A percentile compares a stretch with the other conserved stretches of the same genome.
These are phyloP conservation scores for Aulostomus chinensis DNA, from an alignment of 2,797 vertebrate species.

Conservation along the genomic window DNA sequence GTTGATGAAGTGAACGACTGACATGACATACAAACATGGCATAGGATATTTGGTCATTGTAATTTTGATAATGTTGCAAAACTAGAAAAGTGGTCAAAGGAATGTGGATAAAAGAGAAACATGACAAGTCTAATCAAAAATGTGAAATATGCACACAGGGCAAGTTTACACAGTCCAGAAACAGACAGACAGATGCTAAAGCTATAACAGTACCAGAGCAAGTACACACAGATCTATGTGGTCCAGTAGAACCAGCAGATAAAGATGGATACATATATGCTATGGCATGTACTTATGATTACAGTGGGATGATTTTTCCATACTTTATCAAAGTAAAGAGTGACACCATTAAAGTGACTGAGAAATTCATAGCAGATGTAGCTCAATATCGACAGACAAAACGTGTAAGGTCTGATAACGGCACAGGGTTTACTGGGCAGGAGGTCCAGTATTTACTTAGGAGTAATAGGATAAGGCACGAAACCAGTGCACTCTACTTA, in stretches of 20 bases:
- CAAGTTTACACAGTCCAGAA: slow-evolving; percentile 10
- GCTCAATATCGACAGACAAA: slow-evolving; percentile 14
- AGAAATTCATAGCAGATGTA: slow-evolving; percentile 14
- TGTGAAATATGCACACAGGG: slow-evolving; percentile 29
- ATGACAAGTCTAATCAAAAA: slow-evolving; percentile 10
- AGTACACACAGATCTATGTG: slow-evolving; percentile 14
- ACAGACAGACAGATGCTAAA: slow-evolving; percentile 14
- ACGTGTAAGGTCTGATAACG: no score
- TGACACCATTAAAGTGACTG: neutral
- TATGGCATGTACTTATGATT: slow-evolving; percentile 23
- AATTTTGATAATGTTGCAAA: slow-evolving; percentile 26
- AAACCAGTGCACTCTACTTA: no score
- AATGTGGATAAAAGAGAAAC: slow-evolving; percentile 20
- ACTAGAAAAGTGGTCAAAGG: slow-evolving; percentile 24
- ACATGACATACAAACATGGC: slow-evolving; percentile 21
- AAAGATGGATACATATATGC: slow-evolving; percentile 11
- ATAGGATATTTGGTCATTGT: slow-evolving; percentile 29
- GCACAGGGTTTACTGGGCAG: slow-evolving; percentile 26
- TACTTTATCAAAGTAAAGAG: slow-evolving; percentile 15
- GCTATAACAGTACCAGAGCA: slow-evolving; percentile 1
- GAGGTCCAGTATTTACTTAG: no score
- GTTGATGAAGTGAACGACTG: slow-evolving; percentile 13
- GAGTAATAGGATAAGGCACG: no score
- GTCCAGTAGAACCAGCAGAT: slow-evolving; percentile 6
- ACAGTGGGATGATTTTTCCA: slow-evolving; percentile 24